Conservation (phyloP, 2,113 vertebrate genomes). For the Solea senegalensis region DNA sequence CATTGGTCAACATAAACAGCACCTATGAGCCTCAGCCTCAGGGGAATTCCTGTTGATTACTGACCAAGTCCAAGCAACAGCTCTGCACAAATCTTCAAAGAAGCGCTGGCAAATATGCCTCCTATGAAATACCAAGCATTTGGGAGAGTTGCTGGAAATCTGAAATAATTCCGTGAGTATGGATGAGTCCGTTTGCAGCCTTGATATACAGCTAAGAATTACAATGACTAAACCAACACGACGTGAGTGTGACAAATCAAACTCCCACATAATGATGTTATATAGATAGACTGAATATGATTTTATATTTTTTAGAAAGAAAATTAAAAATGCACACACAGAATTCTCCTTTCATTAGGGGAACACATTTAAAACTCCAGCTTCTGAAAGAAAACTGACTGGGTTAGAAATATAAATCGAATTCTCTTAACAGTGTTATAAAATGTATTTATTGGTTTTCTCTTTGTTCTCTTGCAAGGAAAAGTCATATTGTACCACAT, state of each 20-base stretch:
- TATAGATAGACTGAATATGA: too few species aligned
- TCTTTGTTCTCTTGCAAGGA: too few species aligned
- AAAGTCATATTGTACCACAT: too few species aligned
- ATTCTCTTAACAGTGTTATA: too few species aligned
- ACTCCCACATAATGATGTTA: too few species aligned
- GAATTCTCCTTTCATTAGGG: too few species aligned
- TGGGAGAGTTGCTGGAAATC: constrained; percentile 55
- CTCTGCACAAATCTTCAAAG: constrained; percentile 70
- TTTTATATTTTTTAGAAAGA: too few species aligned
- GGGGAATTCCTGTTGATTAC: constrained; percentile 75
- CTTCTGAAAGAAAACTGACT: too few species aligned
- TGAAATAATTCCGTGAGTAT: constrained; percentile 52
- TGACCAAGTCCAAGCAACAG: constrained; percentile 69
- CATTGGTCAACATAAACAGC: constrained; percentile 74
- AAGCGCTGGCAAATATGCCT: constrained; percentile 53
- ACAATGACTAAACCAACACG: constrained; percentile 4
- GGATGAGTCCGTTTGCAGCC: constrained; percentile 42
- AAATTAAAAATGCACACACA: too few species aligned
- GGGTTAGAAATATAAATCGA: too few species aligned
- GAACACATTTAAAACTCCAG: too few species aligned
- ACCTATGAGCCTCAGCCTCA: constrained; percentile 69
- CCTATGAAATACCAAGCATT: constrained; percentile 67
- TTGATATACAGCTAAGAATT: constrained; percentile 26
- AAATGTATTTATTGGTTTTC: too few species aligned
- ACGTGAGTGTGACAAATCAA: constrained; percentile 2